phyloP scores from a whole-genome alignment of 1,140 invertebrate species.

The Planococcus citri region DNA sequence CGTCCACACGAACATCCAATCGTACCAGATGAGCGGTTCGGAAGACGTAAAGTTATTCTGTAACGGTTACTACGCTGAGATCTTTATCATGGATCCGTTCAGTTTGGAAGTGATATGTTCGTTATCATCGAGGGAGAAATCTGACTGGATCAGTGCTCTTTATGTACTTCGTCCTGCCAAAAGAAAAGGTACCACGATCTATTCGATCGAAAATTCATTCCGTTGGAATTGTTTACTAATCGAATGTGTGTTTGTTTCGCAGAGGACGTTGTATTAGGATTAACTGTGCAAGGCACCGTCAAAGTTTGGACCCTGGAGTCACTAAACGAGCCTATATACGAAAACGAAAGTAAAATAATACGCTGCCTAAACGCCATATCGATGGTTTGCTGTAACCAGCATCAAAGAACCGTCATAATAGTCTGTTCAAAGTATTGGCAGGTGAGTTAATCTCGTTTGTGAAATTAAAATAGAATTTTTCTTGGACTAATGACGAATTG shows the following conservation, averaged over 20 bases:
- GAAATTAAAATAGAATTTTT: no score
- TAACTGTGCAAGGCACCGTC: slow-evolving; percentile 91
- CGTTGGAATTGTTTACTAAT: no score
- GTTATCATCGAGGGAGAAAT: slow-evolving; percentile 87
- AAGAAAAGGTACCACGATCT: slow-evolving; percentile 46
- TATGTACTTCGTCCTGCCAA: slow-evolving; percentile 81
- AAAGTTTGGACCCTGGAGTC: slow-evolving; percentile 97
- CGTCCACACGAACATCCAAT: slow-evolving; percentile 87
- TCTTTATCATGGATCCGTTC: slow-evolving; percentile 91
- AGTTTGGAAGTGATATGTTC: slow-evolving; percentile 85
- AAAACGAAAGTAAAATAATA: slow-evolving; percentile 97
- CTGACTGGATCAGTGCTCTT: slow-evolving; percentile 95
- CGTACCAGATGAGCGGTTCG: slow-evolving; percentile 66
- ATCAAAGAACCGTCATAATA: slow-evolving; percentile 91
- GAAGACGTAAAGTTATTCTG: slow-evolving; percentile 76
- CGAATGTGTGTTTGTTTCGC: slow-evolving; percentile 34
- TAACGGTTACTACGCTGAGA: slow-evolving; percentile 95
- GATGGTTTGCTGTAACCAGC: slow-evolving; percentile 86
- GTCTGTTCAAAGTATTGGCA: slow-evolving; percentile 97
- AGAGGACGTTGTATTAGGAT: slow-evolving; percentile 92
- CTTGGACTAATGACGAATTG: background rate
- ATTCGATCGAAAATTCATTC: background rate
- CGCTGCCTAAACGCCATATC: slow-evolving; percentile 84
- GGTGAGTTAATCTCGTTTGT: slow-evolving; percentile 42
- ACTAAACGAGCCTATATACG: slow-evolving; percentile 68